A percentile compares a stretch with the other conserved stretches of the same genome.
Conservation (phyloP, 35 echinoderm and acorn worm genomes). For the Holothuria glaberrima region DNA sequence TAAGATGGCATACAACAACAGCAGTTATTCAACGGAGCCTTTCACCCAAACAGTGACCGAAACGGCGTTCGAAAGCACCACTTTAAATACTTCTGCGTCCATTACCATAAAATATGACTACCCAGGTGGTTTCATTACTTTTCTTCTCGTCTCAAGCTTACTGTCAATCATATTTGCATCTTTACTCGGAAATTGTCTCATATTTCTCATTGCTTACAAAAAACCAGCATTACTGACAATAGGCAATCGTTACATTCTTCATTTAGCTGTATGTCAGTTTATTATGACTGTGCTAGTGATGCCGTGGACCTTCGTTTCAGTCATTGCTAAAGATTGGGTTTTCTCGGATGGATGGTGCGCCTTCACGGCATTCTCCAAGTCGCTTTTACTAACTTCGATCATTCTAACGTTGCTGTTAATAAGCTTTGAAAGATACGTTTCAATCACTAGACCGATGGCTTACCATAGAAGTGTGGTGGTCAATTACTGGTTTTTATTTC, state of each 20-base stretch:
- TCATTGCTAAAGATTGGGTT: slow-evolving; percentile 50
- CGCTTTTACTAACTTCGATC: slow-evolving; percentile 54
- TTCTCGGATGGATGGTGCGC: slow-evolving; percentile 45
- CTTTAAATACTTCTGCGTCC: too few relatives aligned
- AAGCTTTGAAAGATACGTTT: slow-evolving; percentile 69
- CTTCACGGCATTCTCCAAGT: slow-evolving; percentile 59
- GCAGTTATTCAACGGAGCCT: too few relatives aligned
- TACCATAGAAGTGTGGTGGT: slow-evolving; percentile 53
- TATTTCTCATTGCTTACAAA: slow-evolving; percentile 61
- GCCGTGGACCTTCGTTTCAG: slow-evolving; percentile 57
- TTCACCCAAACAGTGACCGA: too few relatives aligned
- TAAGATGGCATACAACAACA: too few relatives aligned
- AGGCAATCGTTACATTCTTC: slow-evolving; percentile 68
- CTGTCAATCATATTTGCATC: slow-evolving; percentile 59
- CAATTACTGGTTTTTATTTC: slow-evolving; percentile 32
- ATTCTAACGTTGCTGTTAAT: slow-evolving; percentile 71
- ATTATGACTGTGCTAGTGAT: slow-evolving; percentile 67
- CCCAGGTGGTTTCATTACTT: background rate
- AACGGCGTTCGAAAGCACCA: too few relatives aligned
- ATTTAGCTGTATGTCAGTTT: slow-evolving; percentile 71
- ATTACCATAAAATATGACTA: background rate
- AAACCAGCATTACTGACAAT: slow-evolving; percentile 66
- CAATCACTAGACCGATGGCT: slow-evolving; percentile 59
- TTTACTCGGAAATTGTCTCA: slow-evolving; percentile 66
- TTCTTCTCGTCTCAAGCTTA: slow-evolving; percentile 46